Base-by-base conservation (phyloP, 2,888 invertebrate species). In the Agrotis puta region DNA sequence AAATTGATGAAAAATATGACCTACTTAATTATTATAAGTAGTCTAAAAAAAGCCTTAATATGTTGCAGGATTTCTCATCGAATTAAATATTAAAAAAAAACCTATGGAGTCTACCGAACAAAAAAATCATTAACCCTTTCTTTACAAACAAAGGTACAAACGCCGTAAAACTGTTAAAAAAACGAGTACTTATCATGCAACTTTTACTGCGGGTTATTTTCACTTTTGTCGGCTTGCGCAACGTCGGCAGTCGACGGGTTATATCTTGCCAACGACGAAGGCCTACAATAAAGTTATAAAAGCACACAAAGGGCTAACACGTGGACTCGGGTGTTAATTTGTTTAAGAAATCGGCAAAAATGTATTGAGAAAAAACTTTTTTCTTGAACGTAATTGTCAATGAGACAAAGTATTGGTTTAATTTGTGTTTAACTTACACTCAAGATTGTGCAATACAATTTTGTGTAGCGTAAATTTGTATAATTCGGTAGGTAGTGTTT, bases 201-300 rank as follows among this genome's bases (percentile, higher is more conserved):
- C 91, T 93, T 94, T 94, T 93, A 94, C 93, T 92, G 90, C 87
- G 87, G 83, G 87, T 78, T 76, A 91, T 90, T 95, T 94, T 95
- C 95, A 95, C 95, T 95, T 95, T 95, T 95, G 94, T 94, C 93
- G 85, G 85, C 91, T 94, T 94, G 92, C 92, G 94, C 92, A 94
- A 94, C 11, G 39, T 39, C 39, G 88, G 54, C 65, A 64, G 61
- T 68, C 77, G 74, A 72, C 84, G 83, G 81, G 85, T 87, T 85
- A 88, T 88, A 88, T 88, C 88, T 62, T 67, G 63, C 53, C 39
- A 77, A 83, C 83, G 82, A 88, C 88, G 89, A 90, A 89, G 86
- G 83, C 80, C 74, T 16, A 78, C 88, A 87, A 88, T 93, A 94
- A 94, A 94, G 83, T 87, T 78, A 93, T 93, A 94, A 93, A 94